phyloP scores from a whole-genome alignment of 1,140 invertebrate species.

The Drosophila quadrilineata region DNA sequence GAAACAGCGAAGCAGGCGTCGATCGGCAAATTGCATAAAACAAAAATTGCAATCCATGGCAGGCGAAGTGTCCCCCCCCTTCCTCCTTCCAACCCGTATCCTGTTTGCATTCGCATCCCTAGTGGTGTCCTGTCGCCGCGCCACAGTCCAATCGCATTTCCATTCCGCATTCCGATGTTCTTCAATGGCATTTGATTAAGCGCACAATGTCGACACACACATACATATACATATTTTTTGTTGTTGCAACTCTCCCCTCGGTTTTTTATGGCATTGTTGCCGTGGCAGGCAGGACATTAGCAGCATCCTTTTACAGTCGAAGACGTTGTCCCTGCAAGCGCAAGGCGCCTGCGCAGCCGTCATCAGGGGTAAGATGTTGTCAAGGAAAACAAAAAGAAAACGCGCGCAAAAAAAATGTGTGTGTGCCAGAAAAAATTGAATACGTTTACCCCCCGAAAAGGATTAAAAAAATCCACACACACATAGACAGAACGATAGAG shows the following conservation, averaged over 20 bases:
- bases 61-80: slow-evolving; percentile 7
- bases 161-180: slow-evolving; percentile 3
- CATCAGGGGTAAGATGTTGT: slow-evolving; percentile 38
- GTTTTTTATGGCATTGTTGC: background rate
- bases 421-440: too few relatives aligned
- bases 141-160: background rate
- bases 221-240: slow-evolving; percentile 1
- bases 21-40: slow-evolving; percentile 75
- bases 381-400: slow-evolving; percentile 61
- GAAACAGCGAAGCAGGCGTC: slow-evolving; percentile 42
- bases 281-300: slow-evolving; percentile 59
- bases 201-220: slow-evolving; percentile 51
- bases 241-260: too few relatives aligned
- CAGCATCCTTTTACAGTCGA: slow-evolving; percentile 74
- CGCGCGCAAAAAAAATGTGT: slow-evolving; percentile 68
- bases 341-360: slow-evolving; percentile 66
- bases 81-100: background rate
- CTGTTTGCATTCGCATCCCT: background rate
- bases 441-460: slow-evolving; percentile 46
- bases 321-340: slow-evolving; percentile 7
- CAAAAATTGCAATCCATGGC: slow-evolving; percentile 76
- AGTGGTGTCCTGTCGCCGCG: background rate
- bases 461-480: slow-evolving; percentile 45
- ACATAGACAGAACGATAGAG: slow-evolving; percentile 14
- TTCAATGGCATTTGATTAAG: slow-evolving; percentile 69